These are phyloP conservation scores for Forbesichthys agassizii DNA, from an alignment of 2,113 vertebrate genomes.

Conservation along the genomic window DNA sequence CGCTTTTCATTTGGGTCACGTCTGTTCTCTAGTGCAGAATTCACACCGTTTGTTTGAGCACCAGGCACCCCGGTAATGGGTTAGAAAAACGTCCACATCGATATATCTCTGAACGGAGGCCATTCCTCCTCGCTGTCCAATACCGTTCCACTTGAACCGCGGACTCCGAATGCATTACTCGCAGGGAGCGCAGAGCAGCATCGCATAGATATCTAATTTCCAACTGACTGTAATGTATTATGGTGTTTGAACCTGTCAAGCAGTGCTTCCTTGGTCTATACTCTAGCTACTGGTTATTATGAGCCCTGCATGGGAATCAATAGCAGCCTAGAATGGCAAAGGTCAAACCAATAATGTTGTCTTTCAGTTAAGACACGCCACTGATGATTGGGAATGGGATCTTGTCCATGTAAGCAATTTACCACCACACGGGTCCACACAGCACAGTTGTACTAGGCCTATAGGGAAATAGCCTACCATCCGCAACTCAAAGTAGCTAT, in stretches of 20 bases:
- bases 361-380: neutral
- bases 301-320: no score
- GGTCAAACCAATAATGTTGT: no score
- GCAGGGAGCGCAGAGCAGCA: constrained; percentile 44
- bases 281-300: no score
- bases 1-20: constrained; percentile 55
- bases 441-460: no score
- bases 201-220: constrained; percentile 58
- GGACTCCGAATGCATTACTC: constrained; percentile 54
- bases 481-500: no score
- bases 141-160: constrained; percentile 34
- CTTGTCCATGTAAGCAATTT: neutral
- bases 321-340: no score
- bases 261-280: no score
- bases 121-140: constrained; percentile 47
- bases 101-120: constrained; percentile 60
- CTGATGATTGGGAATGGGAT: neutral
- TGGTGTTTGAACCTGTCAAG: neutral
- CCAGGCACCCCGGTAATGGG: constrained; percentile 51
- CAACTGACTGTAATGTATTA: constrained; percentile 55
- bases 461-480: no score
- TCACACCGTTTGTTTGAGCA: constrained; percentile 54
- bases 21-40: constrained; percentile 35
- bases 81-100: constrained; percentile 60
- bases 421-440: neutral